Base-by-base conservation (phyloP, 1,140 invertebrate species). In the Drosophila tani region DNA sequence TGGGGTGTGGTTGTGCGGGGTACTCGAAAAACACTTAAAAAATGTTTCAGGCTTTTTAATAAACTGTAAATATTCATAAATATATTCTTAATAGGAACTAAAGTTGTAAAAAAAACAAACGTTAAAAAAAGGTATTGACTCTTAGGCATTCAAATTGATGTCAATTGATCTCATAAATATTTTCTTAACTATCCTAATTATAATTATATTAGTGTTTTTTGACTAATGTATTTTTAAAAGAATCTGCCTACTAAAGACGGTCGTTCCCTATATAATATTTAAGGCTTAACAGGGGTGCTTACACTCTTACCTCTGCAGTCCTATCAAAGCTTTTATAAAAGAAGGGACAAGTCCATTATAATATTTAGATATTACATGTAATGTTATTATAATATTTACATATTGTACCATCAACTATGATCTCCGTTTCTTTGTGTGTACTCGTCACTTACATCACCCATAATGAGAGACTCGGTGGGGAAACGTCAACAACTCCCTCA, bases 401-500 rank as follows among this genome's bases (percentile, higher is more conserved):
- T 65, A n/a, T 47, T 32, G 40, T 4, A n/a, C 21, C 21, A 0
- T 38, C 0, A 1, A 38, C 21, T 9, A 9, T 11, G 32, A 55
- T 21, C 32, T 40, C 2, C 0, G 1, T 55, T 55, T 55, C 51
- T 55, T 3, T 11, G 5, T 3, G 58, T 68, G 63, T 7, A 27
- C 14, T 3, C 3, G 21, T 21, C n/a, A 70, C 49, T 70, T 70
- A 71, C 65, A 70, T 71, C 68, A 71, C 41, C 40, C 24, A 55
- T 46, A 71, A 47, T 32, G n/a, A 60, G 47, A 38, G 35, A 19
- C 55, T 40, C n/a, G 32, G 32, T 4, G 4, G 17, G 24, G 19
- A 41, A 71, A 67, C 35, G 77, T 62, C 19, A 56, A 56, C 53
- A 81, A 71, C 79, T 51, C 56, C 62, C 75, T 87, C 82, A 86